A percentile compares a stretch with the other conserved stretches of the same genome.
phyloP scores from a whole-genome alignment of 2,113 vertebrate genomes.

The Podarcis raffonei region DNA sequence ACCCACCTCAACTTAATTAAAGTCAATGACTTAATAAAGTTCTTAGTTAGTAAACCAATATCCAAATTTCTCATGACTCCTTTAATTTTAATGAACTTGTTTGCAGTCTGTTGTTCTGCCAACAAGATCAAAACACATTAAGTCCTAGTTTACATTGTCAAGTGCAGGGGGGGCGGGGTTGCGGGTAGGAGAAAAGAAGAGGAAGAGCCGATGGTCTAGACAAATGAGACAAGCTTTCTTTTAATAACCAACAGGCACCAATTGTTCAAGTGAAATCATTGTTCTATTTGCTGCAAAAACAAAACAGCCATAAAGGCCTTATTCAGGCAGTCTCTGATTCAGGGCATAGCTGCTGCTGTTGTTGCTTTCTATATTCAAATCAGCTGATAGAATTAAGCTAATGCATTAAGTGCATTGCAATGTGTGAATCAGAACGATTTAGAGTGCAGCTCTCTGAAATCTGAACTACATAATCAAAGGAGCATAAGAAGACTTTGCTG shows the following conservation, averaged over 20 bases:
- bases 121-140: not conserved
- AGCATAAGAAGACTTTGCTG: too few species aligned
- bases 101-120: slow-evolving; percentile 8
- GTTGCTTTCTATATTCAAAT: too few species aligned
- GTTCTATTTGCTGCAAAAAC: not conserved
- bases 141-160: not conserved
- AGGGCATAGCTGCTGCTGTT: too few species aligned
- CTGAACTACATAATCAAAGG: too few species aligned
- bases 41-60: slow-evolving; percentile 38
- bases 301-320: not conserved
- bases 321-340: not conserved
- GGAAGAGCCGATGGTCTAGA: not conserved
- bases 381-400: too few species aligned
- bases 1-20: slow-evolving; percentile 44
- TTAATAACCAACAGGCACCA: not conserved
- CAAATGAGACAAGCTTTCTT: not conserved
- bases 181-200: not conserved
- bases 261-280: not conserved
- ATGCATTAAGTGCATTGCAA: too few species aligned
- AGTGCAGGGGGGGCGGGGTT: not conserved
- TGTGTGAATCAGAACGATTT: too few species aligned
- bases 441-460: too few species aligned
- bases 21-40: slow-evolving; percentile 42
- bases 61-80: slow-evolving; percentile 42
- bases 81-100: slow-evolving; percentile 45